Conservation (phyloP, 2,113 vertebrate species). For the Osmerus eperlanus region DNA sequence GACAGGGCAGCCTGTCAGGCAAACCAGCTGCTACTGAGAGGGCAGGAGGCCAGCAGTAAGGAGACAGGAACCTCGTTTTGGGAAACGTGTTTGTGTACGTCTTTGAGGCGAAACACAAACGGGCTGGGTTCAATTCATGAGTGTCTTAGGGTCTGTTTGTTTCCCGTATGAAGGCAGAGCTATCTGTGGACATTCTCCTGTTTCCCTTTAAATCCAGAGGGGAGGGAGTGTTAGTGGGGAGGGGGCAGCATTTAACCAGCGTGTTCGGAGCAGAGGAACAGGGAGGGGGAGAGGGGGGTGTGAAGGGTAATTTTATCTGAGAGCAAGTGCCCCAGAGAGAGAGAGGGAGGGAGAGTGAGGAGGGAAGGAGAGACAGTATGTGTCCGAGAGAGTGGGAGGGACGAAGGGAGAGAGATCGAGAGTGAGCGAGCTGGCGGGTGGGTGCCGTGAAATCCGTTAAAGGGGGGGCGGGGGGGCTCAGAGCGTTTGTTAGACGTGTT, state of each 20-base stretch:
- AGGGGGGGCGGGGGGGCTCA: constrained; percentile 60
- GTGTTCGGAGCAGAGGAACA: constrained; percentile 37
- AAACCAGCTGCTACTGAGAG: no score
- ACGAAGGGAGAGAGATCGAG: constrained; percentile 46
- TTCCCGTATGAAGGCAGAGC: neutral
- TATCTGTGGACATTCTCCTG: neutral
- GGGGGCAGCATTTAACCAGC: constrained; percentile 24
- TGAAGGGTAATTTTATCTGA: constrained; percentile 48
- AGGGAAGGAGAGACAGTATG: constrained; percentile 11
- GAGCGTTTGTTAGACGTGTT: constrained; percentile 67
- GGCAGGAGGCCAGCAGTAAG: no score
- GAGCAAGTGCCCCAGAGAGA: constrained; percentile 57
- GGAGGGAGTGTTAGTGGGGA: neutral
- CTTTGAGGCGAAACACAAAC: no score
- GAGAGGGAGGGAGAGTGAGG: constrained; percentile 19
- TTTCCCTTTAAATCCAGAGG: constrained; percentile 4
- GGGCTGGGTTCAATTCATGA: neutral
- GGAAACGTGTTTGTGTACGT: no score
- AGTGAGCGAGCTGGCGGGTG: constrained; percentile 48
- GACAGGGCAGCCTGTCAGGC: neutral
- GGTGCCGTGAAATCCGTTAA: constrained; percentile 67
- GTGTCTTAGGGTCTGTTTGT: neutral
- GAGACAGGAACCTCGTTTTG: no score
- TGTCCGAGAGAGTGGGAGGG: constrained; percentile 20
- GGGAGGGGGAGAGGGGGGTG: constrained; percentile 41